A percentile compares a stretch with the other conserved stretches of the same genome.
These are phyloP conservation scores for Abscondita cerata DNA, from an alignment of 2,888 invertebrate species.

Conservation along the genomic window DNA sequence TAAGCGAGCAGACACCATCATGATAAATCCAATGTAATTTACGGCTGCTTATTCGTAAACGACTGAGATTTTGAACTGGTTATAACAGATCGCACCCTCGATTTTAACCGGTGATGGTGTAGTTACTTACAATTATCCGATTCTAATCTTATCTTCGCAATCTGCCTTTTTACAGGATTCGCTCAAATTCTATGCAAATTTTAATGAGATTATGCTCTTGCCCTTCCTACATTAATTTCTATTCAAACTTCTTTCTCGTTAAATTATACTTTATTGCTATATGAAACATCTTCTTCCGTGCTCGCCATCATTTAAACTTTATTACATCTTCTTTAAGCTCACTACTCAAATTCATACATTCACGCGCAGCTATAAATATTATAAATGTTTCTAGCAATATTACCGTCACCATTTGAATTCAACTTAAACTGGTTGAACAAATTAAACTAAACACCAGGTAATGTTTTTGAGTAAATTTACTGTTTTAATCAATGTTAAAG, in stretches of 20 bases:
- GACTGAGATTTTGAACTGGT: conserved; percentile 48
- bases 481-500: no score
- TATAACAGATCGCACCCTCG: conserved; percentile 46
- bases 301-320: background rate
- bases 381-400: no score
- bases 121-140: conserved; percentile 36
- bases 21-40: conserved; percentile 51
- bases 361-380: no score
- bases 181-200: conserved; percentile 17
- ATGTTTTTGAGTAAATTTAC: no score
- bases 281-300: background rate
- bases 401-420: no score
- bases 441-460: no score
- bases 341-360: background rate
- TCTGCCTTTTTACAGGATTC: conserved; percentile 22
- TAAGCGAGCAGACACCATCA: conserved; percentile 50
- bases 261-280: conserved; percentile 2
- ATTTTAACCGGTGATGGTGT: conserved; percentile 30
- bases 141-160: conserved; percentile 31
- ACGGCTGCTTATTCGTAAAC: conserved; percentile 50
- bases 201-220: conserved; percentile 15
- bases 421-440: no score
- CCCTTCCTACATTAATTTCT: conserved; percentile 4
- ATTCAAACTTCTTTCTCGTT: background rate
- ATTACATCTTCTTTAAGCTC: background rate